phyloP scores from a whole-genome alignment of 2,888 invertebrate genomes.

The Zonitis immaculata region DNA sequence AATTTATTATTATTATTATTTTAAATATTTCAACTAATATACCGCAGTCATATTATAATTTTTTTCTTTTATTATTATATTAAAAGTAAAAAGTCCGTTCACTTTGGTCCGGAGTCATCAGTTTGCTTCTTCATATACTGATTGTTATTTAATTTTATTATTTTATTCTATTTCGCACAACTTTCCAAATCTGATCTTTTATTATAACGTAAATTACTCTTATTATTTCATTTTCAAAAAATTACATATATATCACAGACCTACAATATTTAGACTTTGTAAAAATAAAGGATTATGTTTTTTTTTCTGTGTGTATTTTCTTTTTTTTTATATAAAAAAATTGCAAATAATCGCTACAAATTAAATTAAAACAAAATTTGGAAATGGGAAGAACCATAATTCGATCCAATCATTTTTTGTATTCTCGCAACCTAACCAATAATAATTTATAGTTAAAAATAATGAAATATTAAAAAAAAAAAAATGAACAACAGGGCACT shows the following conservation, averaged over 20 bases:
- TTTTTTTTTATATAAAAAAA: slow-evolving; percentile 5
- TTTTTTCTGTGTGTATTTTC: neutral
- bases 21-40: slow-evolving; percentile 11
- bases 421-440: too few species aligned
- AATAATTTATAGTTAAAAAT: too few species aligned
- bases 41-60: slow-evolving; percentile 1
- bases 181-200: slow-evolving; percentile 33
- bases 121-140: slow-evolving; percentile 37
- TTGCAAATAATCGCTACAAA: too few species aligned
- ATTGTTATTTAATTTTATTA: slow-evolving; percentile 41
- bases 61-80: neutral
- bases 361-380: slow-evolving; percentile 1
- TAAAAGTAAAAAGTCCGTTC: slow-evolving; percentile 32
- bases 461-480: neutral
- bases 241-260: slow-evolving; percentile 50
- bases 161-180: neutral
- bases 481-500: slow-evolving; percentile 28
- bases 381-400: too few species aligned
- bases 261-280: slow-evolving; percentile 45
- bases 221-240: slow-evolving; percentile 28
- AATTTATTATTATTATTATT: slow-evolving; percentile 16
- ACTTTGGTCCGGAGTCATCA: slow-evolving; percentile 47
- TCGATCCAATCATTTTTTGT: too few species aligned
- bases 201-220: slow-evolving; percentile 24
- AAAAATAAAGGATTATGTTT: slow-evolving; percentile 6